Percentiles rank a stretch among this genome's conserved stretches.
These are phyloP conservation scores for Phyllopteryx taeniolatus DNA, from an alignment of 2,113 vertebrate species.

Conservation along the genomic window DNA sequence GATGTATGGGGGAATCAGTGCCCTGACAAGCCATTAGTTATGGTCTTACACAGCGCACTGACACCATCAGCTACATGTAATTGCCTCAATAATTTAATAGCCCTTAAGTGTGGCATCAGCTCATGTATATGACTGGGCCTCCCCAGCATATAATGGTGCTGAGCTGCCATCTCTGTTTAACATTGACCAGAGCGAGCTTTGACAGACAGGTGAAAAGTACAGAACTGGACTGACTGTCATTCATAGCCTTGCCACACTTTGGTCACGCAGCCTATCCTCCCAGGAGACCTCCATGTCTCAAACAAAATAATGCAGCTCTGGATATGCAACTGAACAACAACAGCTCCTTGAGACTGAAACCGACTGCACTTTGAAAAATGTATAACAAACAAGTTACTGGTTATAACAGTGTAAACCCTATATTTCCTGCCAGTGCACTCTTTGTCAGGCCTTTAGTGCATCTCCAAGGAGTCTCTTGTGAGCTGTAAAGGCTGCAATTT, in stretches of 20 bases:
- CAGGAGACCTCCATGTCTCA: conserved; percentile 21
- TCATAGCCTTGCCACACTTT: conserved; percentile 30
- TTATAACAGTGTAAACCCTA: conserved; percentile 28
- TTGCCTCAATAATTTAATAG: conserved; percentile 43
- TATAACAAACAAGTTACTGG: conserved; percentile 39
- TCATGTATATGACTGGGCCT: neutral
- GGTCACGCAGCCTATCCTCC: conserved; percentile 17
- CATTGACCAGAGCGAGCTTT: conserved; percentile 22
- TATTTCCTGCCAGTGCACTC: conserved; percentile 25
- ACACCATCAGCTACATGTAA: conserved; percentile 34
- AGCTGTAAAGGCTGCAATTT: conserved; percentile 45
- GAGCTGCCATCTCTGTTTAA: conserved; percentile 49
- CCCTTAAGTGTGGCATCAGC: conserved; percentile 8
- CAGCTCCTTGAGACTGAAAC: conserved; percentile 43
- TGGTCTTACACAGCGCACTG: conserved; percentile 32
- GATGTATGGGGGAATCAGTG: conserved; percentile 25
- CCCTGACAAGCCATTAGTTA: conserved; percentile 44
- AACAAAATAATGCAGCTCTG: conserved; percentile 21
- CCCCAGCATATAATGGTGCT: conserved; percentile 5
- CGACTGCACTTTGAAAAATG: conserved; percentile 27
- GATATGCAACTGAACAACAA: conserved; percentile 31
- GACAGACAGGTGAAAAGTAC: conserved; percentile 39
- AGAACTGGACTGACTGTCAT: conserved; percentile 36
- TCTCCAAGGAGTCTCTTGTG: conserved; percentile 31
- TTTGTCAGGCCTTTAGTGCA: conserved; percentile 21